Evolutionary conservation across 1,140 invertebrate genomes (phyloP), one percentile per base, ranked within the genome.

Genomic region (Pseudachorutes palmiensis): DNA sequence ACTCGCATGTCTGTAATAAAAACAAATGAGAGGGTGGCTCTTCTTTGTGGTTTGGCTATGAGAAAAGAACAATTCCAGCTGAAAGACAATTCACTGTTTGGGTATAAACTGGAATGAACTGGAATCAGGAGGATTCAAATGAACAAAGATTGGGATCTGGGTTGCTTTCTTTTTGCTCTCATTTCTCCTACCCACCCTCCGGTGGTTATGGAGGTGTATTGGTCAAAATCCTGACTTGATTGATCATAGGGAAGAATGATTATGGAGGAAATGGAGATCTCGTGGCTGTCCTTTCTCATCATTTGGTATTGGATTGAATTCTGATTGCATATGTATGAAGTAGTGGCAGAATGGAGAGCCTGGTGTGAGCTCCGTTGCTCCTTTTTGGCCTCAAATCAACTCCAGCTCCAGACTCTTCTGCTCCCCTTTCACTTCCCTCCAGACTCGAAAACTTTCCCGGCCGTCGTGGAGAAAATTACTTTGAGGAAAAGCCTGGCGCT

Each of bases 281-380:
- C 5, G 36, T 41, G 36, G 36, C 19, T 41, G 36, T 19, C 24
- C 51, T 55, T 19, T 55, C 51, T 55, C 51, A 14, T 55, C 51
- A 55, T 41, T 41, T 41, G 5, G 36, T 41, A 41, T 41, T 41
- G 24, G 51, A 55, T 55, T 55, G 12, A 55, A 26, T 14, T 5
- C 51, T 14, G 51, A 55, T 55, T 24, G 51, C 51, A 55, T 55
- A 55, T 55, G 51, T 55, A 55, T 55, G 51, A 55, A 55, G 3
- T 5, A 22, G 12, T 22, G 9, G 12, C 12, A 22, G 51, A 9
- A 9, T 41, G 5, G 5, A 41, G 19, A 19, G 5, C 36, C 12
- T 55, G 24, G 51, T 26, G 14, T 55, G 51, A 5, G 24, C 24
- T 12, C 5, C 3, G 14, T 24, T 55, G 12, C 51, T 55, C 51